phyloP scores from a whole-genome alignment of 1,140 invertebrate species.

The Halictus rubicundus region DNA sequence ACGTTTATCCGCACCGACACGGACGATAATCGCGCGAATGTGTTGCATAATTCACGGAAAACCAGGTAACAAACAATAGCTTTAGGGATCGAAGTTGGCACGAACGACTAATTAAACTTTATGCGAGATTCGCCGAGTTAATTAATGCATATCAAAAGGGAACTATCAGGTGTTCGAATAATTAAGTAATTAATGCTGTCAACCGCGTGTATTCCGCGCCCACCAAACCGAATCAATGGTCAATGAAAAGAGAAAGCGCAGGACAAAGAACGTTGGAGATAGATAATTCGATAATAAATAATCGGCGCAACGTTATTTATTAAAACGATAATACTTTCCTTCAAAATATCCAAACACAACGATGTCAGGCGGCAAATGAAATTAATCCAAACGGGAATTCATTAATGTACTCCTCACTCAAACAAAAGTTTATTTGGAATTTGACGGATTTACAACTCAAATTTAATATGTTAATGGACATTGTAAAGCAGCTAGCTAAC shows the following conservation, averaged over 20 bases:
- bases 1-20: background rate
- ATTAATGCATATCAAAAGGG: constrained; percentile 50
- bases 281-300: no score
- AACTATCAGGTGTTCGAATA: constrained; percentile 32
- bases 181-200: constrained; percentile 54
- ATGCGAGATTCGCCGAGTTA: constrained; percentile 21
- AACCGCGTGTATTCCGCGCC: background rate
- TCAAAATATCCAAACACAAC: no score
- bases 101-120: constrained; percentile 53
- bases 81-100: constrained; percentile 10
- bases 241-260: background rate
- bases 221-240: background rate
- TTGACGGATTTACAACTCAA: background rate
- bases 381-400: no score
- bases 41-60: constrained; percentile 31
- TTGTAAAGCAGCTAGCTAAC: no score
- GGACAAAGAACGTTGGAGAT: background rate
- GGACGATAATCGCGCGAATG: background rate
- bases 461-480: no score
- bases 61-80: constrained; percentile 37
- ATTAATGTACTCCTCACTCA: no score
- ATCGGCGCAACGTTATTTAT: no score
- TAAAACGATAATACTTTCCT: no score
- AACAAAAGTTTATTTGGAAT: no score
- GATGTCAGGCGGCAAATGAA: no score